Conservation (phyloP, 2,797 vertebrate species). For the Pangasius sanitwongsei region DNA sequence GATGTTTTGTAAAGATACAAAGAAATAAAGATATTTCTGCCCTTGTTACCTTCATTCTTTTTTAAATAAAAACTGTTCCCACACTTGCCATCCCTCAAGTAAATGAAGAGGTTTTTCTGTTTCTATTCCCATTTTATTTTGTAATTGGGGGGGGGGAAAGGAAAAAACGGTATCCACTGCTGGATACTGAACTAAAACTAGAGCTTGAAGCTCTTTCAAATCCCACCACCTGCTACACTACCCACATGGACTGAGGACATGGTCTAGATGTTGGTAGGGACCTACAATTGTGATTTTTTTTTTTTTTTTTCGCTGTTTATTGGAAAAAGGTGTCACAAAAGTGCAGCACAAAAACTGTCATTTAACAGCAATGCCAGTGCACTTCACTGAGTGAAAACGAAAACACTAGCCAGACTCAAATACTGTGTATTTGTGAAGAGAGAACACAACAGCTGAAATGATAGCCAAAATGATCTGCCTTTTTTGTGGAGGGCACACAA, state of each 20-base stretch:
- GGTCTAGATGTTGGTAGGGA: not conserved
- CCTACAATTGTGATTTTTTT: not conserved
- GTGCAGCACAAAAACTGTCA: not conserved
- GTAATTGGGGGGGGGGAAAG: not conserved
- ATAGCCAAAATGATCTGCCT: not conserved
- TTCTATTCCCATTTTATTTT: not conserved
- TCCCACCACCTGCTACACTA: not conserved
- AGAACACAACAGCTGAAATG: not conserved
- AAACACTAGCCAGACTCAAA: not conserved
- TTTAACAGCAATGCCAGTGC: not conserved
- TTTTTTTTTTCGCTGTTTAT: not conserved
- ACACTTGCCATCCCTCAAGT: too few species aligned
- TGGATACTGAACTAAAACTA: not conserved
- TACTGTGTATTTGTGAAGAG: not conserved
- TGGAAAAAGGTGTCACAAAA: not conserved
- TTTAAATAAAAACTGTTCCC: not conserved
- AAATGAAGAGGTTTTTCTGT: not conserved
- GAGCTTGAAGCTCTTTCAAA: not conserved
- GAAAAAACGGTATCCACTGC: not conserved
- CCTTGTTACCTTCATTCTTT: not conserved
- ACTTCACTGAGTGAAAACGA: not conserved
- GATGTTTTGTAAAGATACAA: not conserved
- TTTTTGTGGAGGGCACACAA: not conserved
- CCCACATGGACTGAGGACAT: not conserved
- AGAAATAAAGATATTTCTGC: not conserved